Conservation (phyloP, 1,140 invertebrate genomes). For the Bursaphelenchus mucronatus region DNA sequence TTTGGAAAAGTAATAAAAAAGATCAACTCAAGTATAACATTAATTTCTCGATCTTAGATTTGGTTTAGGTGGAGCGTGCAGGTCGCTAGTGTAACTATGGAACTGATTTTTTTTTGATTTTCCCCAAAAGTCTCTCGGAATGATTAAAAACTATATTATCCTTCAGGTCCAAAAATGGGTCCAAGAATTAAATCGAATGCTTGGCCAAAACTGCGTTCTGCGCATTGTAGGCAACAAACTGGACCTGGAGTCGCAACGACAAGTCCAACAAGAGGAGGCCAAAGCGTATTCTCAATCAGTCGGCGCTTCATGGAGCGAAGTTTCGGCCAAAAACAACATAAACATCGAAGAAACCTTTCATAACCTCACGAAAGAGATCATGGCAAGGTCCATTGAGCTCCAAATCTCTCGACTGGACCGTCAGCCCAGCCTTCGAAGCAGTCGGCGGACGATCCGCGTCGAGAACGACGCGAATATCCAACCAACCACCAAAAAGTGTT, state of each 20-base stretch:
- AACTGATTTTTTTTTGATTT: too few species aligned
- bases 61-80: background rate
- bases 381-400: background rate
- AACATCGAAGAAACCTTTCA: conserved; percentile 86
- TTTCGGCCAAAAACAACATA: conserved; percentile 87
- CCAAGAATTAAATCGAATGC: conserved; percentile 90
- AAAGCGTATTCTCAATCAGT: conserved; percentile 75
- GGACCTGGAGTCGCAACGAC: conserved; percentile 85
- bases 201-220: conserved; percentile 83
- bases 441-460: too few species aligned
- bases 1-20: conserved; percentile 8
- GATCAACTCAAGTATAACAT: background rate
- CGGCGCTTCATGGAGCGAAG: conserved; percentile 86
- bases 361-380: conserved; percentile 37
- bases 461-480: too few species aligned
- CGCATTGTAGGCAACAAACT: conserved; percentile 95
- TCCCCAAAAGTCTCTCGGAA: background rate
- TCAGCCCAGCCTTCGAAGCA: background rate
- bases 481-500: too few species aligned
- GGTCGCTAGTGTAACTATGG: background rate
- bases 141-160: conserved; percentile 13
- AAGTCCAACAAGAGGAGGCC: conserved; percentile 77
- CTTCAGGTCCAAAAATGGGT: conserved; percentile 92
- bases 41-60: background rate
- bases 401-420: background rate